Evolutionary conservation across 2,888 invertebrate genomes (phyloP).

Genomic region (Orthonevra nobilis): DNA sequence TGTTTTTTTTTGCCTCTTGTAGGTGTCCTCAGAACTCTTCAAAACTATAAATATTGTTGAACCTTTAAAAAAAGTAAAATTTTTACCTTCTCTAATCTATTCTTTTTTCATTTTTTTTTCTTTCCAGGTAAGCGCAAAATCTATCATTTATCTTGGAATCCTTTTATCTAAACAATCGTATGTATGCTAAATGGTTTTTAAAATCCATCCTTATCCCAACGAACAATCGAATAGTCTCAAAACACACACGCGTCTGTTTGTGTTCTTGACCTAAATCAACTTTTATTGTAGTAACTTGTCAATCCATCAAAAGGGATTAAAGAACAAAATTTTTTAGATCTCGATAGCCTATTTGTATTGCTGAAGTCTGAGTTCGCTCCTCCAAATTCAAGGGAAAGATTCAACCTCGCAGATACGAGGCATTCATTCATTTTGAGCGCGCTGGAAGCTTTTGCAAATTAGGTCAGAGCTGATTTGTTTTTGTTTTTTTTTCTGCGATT

Average conservation of each 20-base stretch:
- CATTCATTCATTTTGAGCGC: too few species aligned
- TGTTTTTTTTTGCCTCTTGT: too few species aligned
- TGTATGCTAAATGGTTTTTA: neutral
- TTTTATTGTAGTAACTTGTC: conserved; percentile 15
- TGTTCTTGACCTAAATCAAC: conserved; percentile 53
- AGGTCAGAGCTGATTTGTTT: conserved; percentile 25
- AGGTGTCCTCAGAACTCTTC: too few species aligned
- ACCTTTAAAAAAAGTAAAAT: too few species aligned
- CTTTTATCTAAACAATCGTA: too few species aligned
- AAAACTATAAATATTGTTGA: too few species aligned
- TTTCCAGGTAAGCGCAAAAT: conserved; percentile 40
- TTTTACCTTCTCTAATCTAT: neutral
- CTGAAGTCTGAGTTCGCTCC: too few species aligned
- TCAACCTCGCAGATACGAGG: too few species aligned
- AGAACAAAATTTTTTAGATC: conserved; percentile 11
- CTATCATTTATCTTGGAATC: too few species aligned
- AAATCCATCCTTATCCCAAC: neutral
- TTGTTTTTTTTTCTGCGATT: conserved; percentile 10
- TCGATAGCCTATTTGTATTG: conserved; percentile 27
- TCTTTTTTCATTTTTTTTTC: conserved; percentile 9
- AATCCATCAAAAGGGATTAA: conserved; percentile 45
- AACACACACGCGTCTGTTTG: neutral
- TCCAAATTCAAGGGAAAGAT: too few species aligned
- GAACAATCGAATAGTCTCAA: too few species aligned
- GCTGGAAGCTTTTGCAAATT: conserved; percentile 48